Conservation (phyloP, 2,888 invertebrate species). For the Galerucella pusilla region DNA sequence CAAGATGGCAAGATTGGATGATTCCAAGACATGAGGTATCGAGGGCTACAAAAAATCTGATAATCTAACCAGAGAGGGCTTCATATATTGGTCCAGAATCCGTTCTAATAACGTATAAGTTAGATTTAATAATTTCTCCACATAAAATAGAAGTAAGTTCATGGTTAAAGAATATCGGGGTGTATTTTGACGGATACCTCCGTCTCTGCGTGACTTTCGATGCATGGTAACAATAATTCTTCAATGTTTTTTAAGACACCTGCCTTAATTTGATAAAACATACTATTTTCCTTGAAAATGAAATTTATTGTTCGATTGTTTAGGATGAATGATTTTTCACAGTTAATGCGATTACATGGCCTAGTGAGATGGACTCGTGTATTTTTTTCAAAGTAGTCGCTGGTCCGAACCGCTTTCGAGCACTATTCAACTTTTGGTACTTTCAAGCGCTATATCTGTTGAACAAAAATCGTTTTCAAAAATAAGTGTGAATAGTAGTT, state of each 20-base stretch:
- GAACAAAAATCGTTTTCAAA: too few relatives aligned
- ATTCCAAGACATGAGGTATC: too few relatives aligned
- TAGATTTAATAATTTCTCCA: too few relatives aligned
- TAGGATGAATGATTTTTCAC: slow-evolving; percentile 46
- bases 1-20: too few relatives aligned
- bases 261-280: slow-evolving; percentile 42
- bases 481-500: too few relatives aligned
- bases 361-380: slow-evolving; percentile 44
- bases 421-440: neutral
- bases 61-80: too few relatives aligned
- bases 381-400: slow-evolving; percentile 37
- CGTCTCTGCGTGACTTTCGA: neutral
- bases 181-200: neutral
- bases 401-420: neutral
- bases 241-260: slow-evolving; percentile 28
- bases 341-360: slow-evolving; percentile 47
- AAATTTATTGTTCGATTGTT: slow-evolving; percentile 39
- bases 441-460: neutral
- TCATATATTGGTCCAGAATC: too few relatives aligned
- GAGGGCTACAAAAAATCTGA: too few relatives aligned
- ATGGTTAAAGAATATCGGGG: too few relatives aligned
- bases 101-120: too few relatives aligned
- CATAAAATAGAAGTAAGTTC: too few relatives aligned
- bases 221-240: slow-evolving; percentile 31
- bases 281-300: slow-evolving; percentile 40